Conservation (phyloP, 2,797 vertebrate species). For the Chelmon rostratus region DNA sequence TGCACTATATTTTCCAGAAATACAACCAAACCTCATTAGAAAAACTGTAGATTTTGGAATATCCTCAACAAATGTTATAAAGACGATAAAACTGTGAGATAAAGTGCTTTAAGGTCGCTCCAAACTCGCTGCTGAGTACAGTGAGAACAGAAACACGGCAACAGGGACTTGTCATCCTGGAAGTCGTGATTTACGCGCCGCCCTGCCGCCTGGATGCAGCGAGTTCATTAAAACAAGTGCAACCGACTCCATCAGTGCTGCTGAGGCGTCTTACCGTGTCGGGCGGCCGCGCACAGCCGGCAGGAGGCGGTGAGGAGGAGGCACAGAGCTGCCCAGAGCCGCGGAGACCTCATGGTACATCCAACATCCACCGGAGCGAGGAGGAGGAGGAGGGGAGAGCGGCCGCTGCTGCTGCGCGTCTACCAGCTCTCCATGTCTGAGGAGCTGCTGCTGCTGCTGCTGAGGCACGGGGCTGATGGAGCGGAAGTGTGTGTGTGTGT, state of each 20-base stretch:
- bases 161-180: background rate
- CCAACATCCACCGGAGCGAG: conserved; percentile 59
- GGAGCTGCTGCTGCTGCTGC: conserved; percentile 42
- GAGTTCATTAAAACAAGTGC: conserved; percentile 22
- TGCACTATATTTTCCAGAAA: background rate
- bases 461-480: conserved; percentile 26
- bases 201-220: conserved; percentile 10
- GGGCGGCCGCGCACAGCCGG: conserved; percentile 77
- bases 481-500: conserved; percentile 11
- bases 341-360: conserved; percentile 81
- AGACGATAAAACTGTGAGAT: background rate
- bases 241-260: background rate
- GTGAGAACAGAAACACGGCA: background rate
- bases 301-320: conserved; percentile 83
- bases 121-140: conserved; percentile 3
- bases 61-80: rapidly evolving
- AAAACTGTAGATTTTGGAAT: background rate
- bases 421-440: conserved; percentile 69
- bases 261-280: conserved; percentile 82
- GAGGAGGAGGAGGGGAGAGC: conserved; percentile 29
- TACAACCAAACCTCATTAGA: background rate
- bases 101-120: conserved; percentile 1
- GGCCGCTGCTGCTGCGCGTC: conserved; percentile 46
- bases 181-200: conserved; percentile 64
- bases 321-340: conserved; percentile 79